Conservation (phyloP, 1,140 invertebrate genomes). For the Drosophila willistoni region DNA sequence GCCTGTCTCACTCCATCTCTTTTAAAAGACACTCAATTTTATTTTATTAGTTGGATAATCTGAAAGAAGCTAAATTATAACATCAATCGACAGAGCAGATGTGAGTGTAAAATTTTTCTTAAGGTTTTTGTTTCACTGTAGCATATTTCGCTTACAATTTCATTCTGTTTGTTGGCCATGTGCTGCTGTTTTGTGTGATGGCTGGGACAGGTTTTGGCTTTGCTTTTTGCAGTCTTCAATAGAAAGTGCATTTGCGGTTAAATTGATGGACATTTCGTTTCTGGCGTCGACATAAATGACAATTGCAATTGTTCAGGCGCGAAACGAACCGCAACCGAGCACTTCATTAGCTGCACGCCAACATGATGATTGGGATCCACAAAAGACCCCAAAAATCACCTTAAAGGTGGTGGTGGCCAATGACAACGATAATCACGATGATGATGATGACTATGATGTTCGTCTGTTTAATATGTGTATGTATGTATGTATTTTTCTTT, state of each 20-base stretch:
- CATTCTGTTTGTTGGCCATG: neutral
- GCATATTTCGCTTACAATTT: neutral
- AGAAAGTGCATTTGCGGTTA: constrained; percentile 52
- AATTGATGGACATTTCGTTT: constrained; percentile 72
- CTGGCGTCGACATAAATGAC: constrained; percentile 64
- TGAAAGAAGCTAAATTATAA: too few species aligned
- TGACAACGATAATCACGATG: constrained; percentile 19
- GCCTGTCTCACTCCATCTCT: too few species aligned
- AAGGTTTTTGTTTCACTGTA: neutral
- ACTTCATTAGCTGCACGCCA: constrained; percentile 56
- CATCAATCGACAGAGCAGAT: too few species aligned
- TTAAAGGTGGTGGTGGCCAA: neutral
- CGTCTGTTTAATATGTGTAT: neutral
- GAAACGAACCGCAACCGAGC: constrained; percentile 63
- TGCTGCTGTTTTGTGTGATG: neutral
- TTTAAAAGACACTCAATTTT: too few species aligned
- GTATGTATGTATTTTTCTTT: constrained; percentile 23
- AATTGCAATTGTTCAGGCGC: constrained; percentile 71
- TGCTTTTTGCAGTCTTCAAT: neutral
- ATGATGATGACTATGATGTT: neutral
- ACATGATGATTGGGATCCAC: neutral
- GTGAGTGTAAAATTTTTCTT: too few species aligned
- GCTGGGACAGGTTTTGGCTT: neutral
- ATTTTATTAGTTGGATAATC: too few species aligned
- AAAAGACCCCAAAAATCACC: neutral